Conservation (phyloP, 2,888 invertebrate species). For the Hanleya hanleyi region DNA sequence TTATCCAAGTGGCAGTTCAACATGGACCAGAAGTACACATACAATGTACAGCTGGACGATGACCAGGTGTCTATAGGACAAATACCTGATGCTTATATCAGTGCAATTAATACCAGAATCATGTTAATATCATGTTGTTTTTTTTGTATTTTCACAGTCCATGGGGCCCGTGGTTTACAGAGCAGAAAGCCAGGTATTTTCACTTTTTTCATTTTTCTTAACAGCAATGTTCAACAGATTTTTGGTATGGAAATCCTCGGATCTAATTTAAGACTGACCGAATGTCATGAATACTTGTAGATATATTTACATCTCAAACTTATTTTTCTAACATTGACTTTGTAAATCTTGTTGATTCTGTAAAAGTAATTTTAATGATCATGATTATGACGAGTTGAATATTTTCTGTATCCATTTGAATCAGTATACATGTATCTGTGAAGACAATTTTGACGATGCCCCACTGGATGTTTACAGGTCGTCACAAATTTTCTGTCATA, state of each 20-base stretch:
- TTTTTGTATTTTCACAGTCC: conserved; percentile 55
- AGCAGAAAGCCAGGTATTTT: conserved; percentile 60
- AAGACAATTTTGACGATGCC: too few relatives aligned
- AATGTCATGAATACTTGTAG: background rate
- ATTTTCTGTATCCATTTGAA: background rate
- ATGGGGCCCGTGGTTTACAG: conserved; percentile 62
- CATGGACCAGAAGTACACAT: conserved; percentile 5
- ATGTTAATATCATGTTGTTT: conserved; percentile 3
- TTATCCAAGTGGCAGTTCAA: background rate
- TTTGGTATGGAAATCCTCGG: too few relatives aligned
- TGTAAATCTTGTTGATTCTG: too few relatives aligned
- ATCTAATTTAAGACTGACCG: too few relatives aligned
- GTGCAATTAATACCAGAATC: too few relatives aligned
- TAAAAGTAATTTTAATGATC: too few relatives aligned
- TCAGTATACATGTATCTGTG: background rate
- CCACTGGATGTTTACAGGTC: too few relatives aligned
- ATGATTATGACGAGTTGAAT: background rate
- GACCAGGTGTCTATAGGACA: too few relatives aligned
- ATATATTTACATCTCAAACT: background rate
- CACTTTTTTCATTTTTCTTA: background rate
- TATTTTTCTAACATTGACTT: background rate
- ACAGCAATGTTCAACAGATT: background rate
- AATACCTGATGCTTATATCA: too few relatives aligned
- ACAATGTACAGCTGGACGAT: background rate
- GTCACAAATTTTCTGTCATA: conserved; percentile 68